Percentiles rank a stretch among this genome's conserved stretches.
These are phyloP conservation scores for Caenorhabditis latens DNA, from an alignment of 1,140 invertebrate genomes.

Conservation along the genomic window DNA sequence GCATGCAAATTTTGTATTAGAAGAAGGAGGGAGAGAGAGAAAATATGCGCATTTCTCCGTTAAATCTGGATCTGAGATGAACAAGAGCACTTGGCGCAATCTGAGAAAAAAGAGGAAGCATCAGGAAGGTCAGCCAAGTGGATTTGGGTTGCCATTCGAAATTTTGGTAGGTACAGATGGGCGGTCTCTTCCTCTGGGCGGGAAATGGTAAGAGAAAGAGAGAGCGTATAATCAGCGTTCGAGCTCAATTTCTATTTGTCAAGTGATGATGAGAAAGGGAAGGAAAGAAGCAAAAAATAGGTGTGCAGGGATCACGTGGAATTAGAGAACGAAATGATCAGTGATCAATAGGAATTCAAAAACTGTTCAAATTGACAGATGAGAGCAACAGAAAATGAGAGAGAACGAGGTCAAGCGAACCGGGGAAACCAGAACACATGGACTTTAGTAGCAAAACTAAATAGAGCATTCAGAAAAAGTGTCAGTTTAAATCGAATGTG, in stretches of 20 bases:
- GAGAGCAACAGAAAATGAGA: not conserved
- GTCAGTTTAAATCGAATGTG: no score
- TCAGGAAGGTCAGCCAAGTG: constrained; percentile 47
- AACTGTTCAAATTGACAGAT: not conserved
- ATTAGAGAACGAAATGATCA: constrained; percentile 40
- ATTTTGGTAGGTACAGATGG: not conserved
- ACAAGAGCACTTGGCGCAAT: constrained; percentile 53
- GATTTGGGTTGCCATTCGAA: constrained; percentile 41
- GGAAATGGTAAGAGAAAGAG: not conserved
- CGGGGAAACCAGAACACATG: not conserved
- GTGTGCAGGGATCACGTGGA: constrained; percentile 49
- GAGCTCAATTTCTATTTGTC: constrained; percentile 49
- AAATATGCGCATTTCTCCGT: constrained; percentile 14
- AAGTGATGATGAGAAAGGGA: constrained; percentile 6
- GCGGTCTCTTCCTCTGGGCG: not conserved
- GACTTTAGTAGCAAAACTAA: not conserved
- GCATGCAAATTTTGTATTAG: constrained; percentile 36
- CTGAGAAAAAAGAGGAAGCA: constrained; percentile 6
- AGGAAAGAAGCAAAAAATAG: constrained; percentile 8
- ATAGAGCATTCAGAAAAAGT: no score
- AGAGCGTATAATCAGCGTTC: constrained; percentile 39
- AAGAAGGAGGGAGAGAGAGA: not conserved
- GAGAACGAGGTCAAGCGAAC: not conserved
- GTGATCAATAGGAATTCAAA: constrained; percentile 2
- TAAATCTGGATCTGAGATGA: constrained; percentile 38